Evolutionary conservation across 2,797 vertebrate genomes (phyloP), one percentile per base, ranked within the genome.

Genomic region (Momotus momota): DNA sequence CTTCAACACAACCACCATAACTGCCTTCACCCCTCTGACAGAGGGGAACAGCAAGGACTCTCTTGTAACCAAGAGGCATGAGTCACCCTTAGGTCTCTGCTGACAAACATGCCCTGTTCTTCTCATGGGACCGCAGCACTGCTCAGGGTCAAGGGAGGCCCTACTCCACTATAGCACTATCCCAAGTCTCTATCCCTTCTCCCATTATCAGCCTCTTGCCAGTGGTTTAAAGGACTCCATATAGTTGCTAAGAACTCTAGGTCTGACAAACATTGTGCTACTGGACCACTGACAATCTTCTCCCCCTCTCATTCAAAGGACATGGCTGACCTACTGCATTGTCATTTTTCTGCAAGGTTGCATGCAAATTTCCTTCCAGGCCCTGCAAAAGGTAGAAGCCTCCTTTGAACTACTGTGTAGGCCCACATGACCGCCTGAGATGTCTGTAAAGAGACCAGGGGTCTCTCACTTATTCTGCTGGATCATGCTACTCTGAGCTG

Each of bases 101-200:
- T 23, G 80, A 48, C 38, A 81, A 78, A 58, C 0, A 0, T 51
- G 29, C 7, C 41, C 22, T 20, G n/a, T 49, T 57, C n/a, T 66
- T 48, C 61, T 35, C 49, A 25, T 0, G 0, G 26, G 31, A 65
- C 22, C 40, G 54, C 43, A 49, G 61, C 46, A 43, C 12, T 18
- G 31, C 16, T 74, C 23, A 27, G 25, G 23, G 31, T 25, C 57
- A 70, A 38, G 31, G 20, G 15, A 58, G 7, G 9, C 26, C 31
- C 75, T 55, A 7, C 13, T 27, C 10, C 17, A 27, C 25, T 27
- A 19, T 2, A 51, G 60, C 14, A 58, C 57, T 33, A 58, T 11
- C 41, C n/a, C 46, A 80, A 69, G 21, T 41, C 29, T 77, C 49
- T 46, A 1, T 52, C 31, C 35, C 14, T 79, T 70, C 67, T 84